A percentile compares a stretch with the other conserved stretches of the same genome.
Conservation (phyloP, 2,888 invertebrate species). For the Alloplasta piceator region DNA sequence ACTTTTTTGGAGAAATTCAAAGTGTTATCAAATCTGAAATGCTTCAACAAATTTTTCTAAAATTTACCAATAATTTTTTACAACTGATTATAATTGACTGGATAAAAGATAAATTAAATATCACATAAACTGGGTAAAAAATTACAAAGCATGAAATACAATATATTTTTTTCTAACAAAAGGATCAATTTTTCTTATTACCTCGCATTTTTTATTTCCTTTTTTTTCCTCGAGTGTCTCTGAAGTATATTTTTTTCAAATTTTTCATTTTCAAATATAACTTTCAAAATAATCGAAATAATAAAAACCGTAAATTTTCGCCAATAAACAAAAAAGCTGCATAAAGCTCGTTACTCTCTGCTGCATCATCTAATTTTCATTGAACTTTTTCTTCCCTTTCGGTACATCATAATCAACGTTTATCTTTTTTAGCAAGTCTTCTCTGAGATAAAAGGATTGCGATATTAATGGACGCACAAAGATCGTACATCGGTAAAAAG, state of each 20-base stretch:
- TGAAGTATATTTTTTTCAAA: constrained; percentile 24
- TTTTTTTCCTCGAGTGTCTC: constrained; percentile 29
- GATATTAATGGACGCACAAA: constrained; percentile 32
- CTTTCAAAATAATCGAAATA: no score
- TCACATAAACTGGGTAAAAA: no score
- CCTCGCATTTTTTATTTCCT: neutral
- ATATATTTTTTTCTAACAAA: no score
- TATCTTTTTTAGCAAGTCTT: constrained; percentile 11
- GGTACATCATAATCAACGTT: neutral
- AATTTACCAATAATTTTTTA: no score
- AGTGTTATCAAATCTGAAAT: no score
- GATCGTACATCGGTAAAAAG: constrained; percentile 2
- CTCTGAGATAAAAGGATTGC: constrained; percentile 38
- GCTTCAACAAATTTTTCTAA: no score
- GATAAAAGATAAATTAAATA: no score
- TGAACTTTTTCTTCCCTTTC: constrained; percentile 35
- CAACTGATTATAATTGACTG: no score
- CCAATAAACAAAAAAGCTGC: constrained; percentile 27
- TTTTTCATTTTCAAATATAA: no score
- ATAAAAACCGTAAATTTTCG: neutral
- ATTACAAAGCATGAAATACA: no score
- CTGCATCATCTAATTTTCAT: constrained; percentile 49
- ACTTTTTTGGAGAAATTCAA: no score
- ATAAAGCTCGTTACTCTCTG: constrained; percentile 43
- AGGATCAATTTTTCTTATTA: no score